Base-by-base conservation (phyloP, 2,797 vertebrate species). In the Antrozous pallidus region DNA sequence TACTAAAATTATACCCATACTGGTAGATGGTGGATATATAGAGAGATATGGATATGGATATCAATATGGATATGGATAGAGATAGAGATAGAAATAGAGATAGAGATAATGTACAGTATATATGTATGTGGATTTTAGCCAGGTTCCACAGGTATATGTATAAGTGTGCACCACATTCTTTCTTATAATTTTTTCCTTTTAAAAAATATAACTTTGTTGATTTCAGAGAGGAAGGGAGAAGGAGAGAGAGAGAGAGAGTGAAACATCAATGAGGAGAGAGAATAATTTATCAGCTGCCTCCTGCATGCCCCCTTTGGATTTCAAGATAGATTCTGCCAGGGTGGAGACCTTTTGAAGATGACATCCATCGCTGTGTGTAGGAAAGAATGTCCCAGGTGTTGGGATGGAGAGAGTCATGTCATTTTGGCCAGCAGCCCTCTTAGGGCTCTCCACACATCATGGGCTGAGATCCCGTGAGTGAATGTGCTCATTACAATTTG, bases 401-500 rank as follows among this genome's bases (percentile, higher is more conserved):
- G 22, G 51, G 6, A n/a, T 12, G 16, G 33, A 88, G 38, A 78
- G 58, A 14, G 36, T 8, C n/a, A 28, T 1, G 3, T 13, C 26
- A 8, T 22, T 20, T 18, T 65, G 77, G 38, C 31, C 47, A 28
- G 0, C 4, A 8, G 38, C 18, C 31, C 14, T 70, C 40, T 58
- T 73, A 31, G 49, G 54, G 49, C 17, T 4, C 31, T 69, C 33
- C 14, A 18, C 20, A 65, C 13, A 56, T 51, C 45, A 79, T 85
- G 38, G 77, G 61, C n/a, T 85, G 87, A 90, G 91, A 70, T 33
- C 73, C 84, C 93, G 67, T 88, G 77, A 91, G 82, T 65, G 74
- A 93, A 89, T 73, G 28, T 45, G 28, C 87, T 94, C 91, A 82
- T 96, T 90, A 84, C 38, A 47, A 83, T 95, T 93, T 92, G 74